These are phyloP conservation scores for Agrotis exclamationis DNA, from an alignment of 2,888 invertebrate genomes.

Conservation along the genomic window DNA sequence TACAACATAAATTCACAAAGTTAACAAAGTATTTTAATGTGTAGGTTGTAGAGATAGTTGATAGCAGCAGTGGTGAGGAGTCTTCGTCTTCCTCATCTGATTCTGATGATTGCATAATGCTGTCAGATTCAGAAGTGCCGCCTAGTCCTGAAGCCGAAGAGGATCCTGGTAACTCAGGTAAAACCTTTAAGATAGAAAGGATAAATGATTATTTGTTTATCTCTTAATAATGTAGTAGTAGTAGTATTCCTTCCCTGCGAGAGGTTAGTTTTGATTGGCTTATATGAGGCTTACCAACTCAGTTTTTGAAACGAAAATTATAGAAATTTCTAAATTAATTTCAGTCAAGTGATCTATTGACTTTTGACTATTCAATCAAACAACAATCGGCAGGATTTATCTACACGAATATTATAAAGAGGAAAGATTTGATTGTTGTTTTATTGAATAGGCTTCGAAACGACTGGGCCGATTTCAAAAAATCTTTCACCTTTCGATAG, in stretches of 20 bases:
- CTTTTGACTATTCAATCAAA: too few species aligned
- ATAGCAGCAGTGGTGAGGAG: slow-evolving; percentile 91
- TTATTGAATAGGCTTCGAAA: too few species aligned
- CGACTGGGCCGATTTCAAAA: too few species aligned
- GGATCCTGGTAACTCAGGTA: slow-evolving; percentile 97
- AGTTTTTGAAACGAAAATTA: too few species aligned
- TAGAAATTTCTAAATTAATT: too few species aligned
- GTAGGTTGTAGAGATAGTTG: slow-evolving; percentile 94
- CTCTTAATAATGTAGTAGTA: not conserved
- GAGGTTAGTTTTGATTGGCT: not conserved
- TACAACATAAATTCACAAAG: slow-evolving; percentile 15
- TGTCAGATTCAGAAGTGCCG: slow-evolving; percentile 95
- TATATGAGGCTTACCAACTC: not conserved
- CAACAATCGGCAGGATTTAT: too few species aligned
- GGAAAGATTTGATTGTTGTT: too few species aligned
- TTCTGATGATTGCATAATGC: slow-evolving; percentile 96
- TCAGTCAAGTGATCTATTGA: too few species aligned
- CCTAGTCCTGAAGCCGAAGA: slow-evolving; percentile 96
- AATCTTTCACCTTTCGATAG: too few species aligned
- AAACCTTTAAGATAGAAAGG: slow-evolving; percentile 11
- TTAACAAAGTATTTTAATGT: slow-evolving; percentile 59
- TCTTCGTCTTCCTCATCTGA: slow-evolving; percentile 93
- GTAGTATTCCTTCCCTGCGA: not conserved
- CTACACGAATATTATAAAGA: too few species aligned
- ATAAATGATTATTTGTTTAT: not conserved